Conservation (phyloP, 2,797 vertebrate genomes). For the Iguana delicatissima region DNA sequence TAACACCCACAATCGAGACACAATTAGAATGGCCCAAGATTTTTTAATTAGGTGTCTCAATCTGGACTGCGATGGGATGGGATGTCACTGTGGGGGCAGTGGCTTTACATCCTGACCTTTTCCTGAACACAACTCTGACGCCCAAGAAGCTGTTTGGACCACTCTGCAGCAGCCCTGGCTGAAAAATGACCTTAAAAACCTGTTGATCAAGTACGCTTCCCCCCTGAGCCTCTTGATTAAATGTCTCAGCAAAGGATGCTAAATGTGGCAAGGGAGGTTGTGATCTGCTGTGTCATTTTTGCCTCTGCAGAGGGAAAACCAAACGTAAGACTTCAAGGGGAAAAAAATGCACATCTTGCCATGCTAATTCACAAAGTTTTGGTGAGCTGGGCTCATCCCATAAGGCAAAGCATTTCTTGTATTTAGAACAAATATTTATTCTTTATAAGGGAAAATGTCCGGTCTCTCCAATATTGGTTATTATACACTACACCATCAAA, state of each 20-base stretch:
- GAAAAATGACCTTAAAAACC: slow-evolving; percentile 41
- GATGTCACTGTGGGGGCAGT: background rate
- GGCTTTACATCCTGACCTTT: slow-evolving; percentile 10
- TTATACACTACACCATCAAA: background rate
- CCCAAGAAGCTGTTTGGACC: background rate
- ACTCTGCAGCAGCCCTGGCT: background rate
- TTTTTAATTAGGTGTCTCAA: slow-evolving; percentile 11
- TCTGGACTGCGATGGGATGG: background rate
- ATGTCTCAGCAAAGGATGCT: slow-evolving; percentile 34
- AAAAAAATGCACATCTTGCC: too few relatives aligned
- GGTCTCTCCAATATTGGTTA: background rate
- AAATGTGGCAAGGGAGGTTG: slow-evolving; percentile 50
- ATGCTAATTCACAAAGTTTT: background rate
- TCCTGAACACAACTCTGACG: background rate
- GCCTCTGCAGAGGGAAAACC: background rate
- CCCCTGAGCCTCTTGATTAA: slow-evolving; percentile 54
- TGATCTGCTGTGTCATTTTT: background rate
- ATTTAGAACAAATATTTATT: background rate
- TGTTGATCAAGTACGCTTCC: slow-evolving; percentile 54
- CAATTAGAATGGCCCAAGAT: background rate
- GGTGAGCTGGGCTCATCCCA: background rate
- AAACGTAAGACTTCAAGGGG: background rate
- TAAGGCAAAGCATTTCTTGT: background rate
- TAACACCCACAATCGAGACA: background rate
- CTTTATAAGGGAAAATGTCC: background rate